Percentiles rank a stretch among this genome's conserved stretches.
Conservation (phyloP, 1,140 invertebrate genomes). For the Hesperophylax magnus region DNA sequence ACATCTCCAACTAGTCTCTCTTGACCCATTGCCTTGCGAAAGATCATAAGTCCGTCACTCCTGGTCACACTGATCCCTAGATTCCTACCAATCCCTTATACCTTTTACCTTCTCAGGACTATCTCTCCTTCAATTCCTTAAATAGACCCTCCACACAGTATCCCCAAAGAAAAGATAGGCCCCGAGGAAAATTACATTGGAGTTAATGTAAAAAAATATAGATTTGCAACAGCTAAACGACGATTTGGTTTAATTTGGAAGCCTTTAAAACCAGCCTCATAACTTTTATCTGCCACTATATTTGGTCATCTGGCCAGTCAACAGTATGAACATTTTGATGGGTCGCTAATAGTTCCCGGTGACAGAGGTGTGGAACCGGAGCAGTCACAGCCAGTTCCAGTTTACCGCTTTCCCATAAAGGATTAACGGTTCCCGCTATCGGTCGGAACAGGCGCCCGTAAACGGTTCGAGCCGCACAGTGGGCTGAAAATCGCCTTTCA, state of each 20-base stretch:
- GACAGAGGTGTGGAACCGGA: not conserved
- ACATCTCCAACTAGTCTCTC: no score
- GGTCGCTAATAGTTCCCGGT: slow-evolving; percentile 34
- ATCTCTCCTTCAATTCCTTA: no score
- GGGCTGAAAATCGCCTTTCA: no score
- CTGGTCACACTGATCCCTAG: no score
- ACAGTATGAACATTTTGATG: slow-evolving; percentile 22
- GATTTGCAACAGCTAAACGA: not conserved
- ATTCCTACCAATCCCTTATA: no score
- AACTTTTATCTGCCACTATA: not conserved
- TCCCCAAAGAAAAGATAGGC: no score
- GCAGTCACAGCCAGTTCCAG: not conserved
- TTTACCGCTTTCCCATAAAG: slow-evolving; percentile 44
- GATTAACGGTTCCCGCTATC: slow-evolving; percentile 55
- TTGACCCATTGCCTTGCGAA: no score
- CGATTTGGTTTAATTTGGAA: not conserved
- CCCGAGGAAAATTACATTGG: no score
- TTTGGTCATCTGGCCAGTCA: not conserved
- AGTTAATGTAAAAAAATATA: no score
- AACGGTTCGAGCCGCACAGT: slow-evolving; percentile 44
- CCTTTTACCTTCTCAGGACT: no score
- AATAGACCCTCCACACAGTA: no score
- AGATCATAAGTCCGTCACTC: no score
- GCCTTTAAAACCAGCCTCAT: not conserved
- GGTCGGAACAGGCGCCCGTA: slow-evolving; percentile 47